Evolutionary conservation across 1,140 invertebrate genomes (phyloP), one percentile per base, ranked within the genome.

Genomic region (Branchinecta lindahli): DNA sequence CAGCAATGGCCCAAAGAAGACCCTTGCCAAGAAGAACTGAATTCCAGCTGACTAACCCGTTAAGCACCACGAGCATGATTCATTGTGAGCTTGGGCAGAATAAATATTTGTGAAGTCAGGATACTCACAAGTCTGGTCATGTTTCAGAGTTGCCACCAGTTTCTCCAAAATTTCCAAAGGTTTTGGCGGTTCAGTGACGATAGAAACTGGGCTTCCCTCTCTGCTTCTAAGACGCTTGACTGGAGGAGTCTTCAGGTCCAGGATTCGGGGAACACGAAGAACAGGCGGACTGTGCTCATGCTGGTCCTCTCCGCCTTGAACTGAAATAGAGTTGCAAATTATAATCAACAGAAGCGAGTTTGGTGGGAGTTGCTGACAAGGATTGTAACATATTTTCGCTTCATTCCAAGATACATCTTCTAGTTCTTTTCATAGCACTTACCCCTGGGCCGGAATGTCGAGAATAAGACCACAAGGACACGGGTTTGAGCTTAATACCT

Each of bases 131-230:
- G 33, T 33, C 33, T 33, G 33, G 33, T 33, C 52, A 12, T 61
- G 12, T 61, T 61, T 61, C 2, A 61, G 52, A 61, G 52, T 61
- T 20, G 52, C 52, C 18, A 61, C 52, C 4, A 61, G 52, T 20
- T 61, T 20, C 18, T 61, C 52, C 52, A 61, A 61, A 15, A 61
- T 61, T 61, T 61, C 52, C 52, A 61, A 61, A 20, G 52, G 52
- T 15, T 61, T 61, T 61, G 52, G 52, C 33, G 52, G 12, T 61
- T 20, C 12, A 61, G 52, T 20, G 12, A 4, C 2, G 12, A 61
- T 61, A 61, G 52, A 12, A 15, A 15, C 18, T 6, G 52, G 52
- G 12, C 18, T 61, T 61, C 18, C 18, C 52, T 61, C 52, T 61
- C 18, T 61, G 12, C 18, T 20, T 61, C 18, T 61, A 20, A 61